Conservation (phyloP, 1,140 invertebrate species). For the Formica selysi region DNA sequence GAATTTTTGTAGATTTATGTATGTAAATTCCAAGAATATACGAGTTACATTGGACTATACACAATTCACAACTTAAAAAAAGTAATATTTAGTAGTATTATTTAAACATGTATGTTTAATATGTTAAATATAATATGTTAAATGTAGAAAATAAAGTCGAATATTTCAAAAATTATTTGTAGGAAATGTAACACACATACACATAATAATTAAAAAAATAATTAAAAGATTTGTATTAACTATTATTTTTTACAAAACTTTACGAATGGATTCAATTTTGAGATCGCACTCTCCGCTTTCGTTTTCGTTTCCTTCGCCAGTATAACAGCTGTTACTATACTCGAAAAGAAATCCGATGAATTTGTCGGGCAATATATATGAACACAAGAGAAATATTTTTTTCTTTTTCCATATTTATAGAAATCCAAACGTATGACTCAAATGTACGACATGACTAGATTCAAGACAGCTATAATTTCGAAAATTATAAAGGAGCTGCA, state of each 20-base stretch:
- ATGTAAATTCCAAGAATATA: neutral
- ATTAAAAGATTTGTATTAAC: neutral
- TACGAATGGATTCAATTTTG: constrained; percentile 4
- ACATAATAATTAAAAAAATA: neutral
- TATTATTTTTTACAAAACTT: neutral
- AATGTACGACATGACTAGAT: neutral
- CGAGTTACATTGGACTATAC: neutral
- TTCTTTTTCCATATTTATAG: neutral
- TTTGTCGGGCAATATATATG: neutral
- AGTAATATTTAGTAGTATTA: neutral
- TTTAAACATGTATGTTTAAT: neutral
- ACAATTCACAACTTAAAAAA: neutral
- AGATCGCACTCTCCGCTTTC: constrained; percentile 16
- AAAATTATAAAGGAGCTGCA: constrained; percentile 9
- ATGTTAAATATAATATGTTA: no score
- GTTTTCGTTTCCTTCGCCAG: constrained; percentile 16
- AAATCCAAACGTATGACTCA: neutral
- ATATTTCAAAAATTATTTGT: neutral
- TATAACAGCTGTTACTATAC: neutral
- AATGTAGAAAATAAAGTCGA: neutral
- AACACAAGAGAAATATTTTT: neutral
- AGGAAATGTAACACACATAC: neutral
- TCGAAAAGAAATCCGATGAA: neutral
- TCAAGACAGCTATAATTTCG: constrained; percentile 19
- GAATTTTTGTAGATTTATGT: neutral